Evolutionary conservation across 64 coral and sea anemone species (phyloP), one percentile per base, ranked within the genome.

Genomic region (Porites australiensis): DNA sequence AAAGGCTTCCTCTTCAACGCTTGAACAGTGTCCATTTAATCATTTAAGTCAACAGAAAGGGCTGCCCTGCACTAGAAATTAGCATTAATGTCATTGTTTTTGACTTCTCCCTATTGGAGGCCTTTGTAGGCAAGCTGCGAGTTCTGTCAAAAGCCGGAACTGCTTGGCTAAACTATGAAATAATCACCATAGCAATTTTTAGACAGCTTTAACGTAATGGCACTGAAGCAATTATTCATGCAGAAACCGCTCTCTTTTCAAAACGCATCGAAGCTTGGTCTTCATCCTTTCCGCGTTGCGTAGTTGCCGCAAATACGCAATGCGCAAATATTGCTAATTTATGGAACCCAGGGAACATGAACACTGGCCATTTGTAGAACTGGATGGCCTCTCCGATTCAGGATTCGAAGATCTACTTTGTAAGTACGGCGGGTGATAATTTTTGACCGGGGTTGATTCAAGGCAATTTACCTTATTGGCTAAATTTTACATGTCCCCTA

Each of bases 371-470:
- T 55, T 45, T 62, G 55, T 45, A 18, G 27, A 81, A 63, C 54
- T 12, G 54, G 58, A 13, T 44, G 23, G 12, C 58, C 27, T 81
- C 9, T 81, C 78, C 11, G 78, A 81, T 43, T 81, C 78, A 43
- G 78, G 58, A 81, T 81, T 61, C 46, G 55, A 62, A 12, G 78
- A 81, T 44, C 15, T 81, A 4, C 13, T 81, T 62, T 81, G 78
- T 81, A 58, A 81, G 78, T 81, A 81, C 2, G 44, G 4, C 12
- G 54, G 4, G 12, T 57, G 12, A 57, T 6, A 12, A 57, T 57
- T 57, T 12, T 57, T 12, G 54, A 7, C 54, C 7, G 54, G 7
- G 54, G 7, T 57, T 57, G 12, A 57, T 57, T 57, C 12, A 57
- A 2, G 7, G 54, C 54, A 57, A 7, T 57, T 57, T 57, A 12